A percentile compares a stretch with the other conserved stretches of the same genome.
These are phyloP conservation scores for Lonchura striata DNA, from an alignment of 2,113 vertebrate genomes.

Conservation along the genomic window DNA sequence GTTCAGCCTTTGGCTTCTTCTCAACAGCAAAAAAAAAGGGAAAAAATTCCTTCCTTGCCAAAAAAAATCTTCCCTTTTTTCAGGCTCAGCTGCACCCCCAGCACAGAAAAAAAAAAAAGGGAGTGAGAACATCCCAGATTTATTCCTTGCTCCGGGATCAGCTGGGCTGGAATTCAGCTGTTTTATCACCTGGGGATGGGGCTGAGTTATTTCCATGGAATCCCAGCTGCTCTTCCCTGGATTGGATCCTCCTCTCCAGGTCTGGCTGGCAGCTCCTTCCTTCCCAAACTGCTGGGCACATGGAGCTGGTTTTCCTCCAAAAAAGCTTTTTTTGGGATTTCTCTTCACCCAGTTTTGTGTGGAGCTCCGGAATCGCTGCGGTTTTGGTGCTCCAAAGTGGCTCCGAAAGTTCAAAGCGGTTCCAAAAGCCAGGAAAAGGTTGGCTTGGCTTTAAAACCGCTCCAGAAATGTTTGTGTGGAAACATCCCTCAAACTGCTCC, in stretches of 20 bases:
- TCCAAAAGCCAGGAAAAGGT: neutral
- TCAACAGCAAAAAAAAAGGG: neutral
- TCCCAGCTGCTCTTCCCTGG: neutral
- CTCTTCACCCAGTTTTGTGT: neutral
- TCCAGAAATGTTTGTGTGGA: neutral
- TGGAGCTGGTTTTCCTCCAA: neutral
- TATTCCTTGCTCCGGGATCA: neutral
- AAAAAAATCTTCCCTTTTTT: neutral
- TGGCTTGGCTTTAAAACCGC: neutral
- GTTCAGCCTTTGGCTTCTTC: neutral
- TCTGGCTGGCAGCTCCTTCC: neutral
- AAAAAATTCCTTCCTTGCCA: neutral
- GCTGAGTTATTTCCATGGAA: neutral
- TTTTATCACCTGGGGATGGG: neutral
- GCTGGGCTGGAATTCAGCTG: constrained; percentile 26
- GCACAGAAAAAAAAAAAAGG: neutral
- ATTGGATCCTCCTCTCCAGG: neutral
- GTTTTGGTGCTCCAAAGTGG: neutral
- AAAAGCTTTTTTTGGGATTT: neutral
- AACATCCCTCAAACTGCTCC: neutral
- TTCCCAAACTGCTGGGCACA: neutral
- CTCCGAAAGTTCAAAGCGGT: neutral
- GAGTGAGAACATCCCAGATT: neutral
- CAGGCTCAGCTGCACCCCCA: neutral
- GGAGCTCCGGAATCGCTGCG: neutral